Percentiles rank a stretch among this genome's conserved stretches.
Conservation (phyloP, 2,797 vertebrate species). For the Remorina albescens region DNA sequence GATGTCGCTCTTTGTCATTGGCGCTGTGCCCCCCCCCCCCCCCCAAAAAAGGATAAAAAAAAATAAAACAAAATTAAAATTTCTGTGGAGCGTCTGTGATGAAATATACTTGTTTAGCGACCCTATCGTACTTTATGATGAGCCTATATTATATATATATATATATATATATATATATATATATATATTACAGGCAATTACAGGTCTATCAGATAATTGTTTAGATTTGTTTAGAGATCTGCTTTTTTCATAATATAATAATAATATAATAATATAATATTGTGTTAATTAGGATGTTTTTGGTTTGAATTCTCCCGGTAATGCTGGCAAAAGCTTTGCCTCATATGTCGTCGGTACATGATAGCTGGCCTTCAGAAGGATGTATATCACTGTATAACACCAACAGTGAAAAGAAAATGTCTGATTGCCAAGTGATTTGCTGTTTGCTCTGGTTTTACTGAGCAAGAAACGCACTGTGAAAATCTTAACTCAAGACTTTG, state of each 20-base stretch:
- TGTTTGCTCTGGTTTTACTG: constrained; percentile 19
- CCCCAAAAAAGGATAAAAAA: no score
- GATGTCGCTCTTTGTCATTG: constrained; percentile 59
- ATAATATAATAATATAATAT: no score
- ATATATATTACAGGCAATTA: no score
- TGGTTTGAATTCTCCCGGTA: neutral
- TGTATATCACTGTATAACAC: constrained; percentile 3
- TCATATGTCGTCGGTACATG: constrained; percentile 31
- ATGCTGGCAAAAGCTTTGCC: constrained; percentile 2
- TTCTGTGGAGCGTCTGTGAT: constrained; percentile 11
- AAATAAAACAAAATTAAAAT: constrained; percentile 1
- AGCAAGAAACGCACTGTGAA: neutral
- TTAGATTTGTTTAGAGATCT: neutral
- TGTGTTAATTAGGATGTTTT: constrained; percentile 11
- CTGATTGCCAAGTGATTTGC: constrained; percentile 11
- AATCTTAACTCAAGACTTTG: constrained; percentile 19
- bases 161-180: no score
- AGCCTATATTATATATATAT: neutral
- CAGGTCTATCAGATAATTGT: neutral
- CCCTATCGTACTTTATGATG: constrained; percentile 10
- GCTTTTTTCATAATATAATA: no score
- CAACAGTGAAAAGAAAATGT: neutral
- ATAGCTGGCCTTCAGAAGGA: constrained; percentile 30
- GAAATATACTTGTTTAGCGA: constrained; percentile 12
- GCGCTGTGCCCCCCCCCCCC: constrained; percentile 29